Conservation (phyloP, 2,113 vertebrate genomes). For the Indicator maculatus region DNA sequence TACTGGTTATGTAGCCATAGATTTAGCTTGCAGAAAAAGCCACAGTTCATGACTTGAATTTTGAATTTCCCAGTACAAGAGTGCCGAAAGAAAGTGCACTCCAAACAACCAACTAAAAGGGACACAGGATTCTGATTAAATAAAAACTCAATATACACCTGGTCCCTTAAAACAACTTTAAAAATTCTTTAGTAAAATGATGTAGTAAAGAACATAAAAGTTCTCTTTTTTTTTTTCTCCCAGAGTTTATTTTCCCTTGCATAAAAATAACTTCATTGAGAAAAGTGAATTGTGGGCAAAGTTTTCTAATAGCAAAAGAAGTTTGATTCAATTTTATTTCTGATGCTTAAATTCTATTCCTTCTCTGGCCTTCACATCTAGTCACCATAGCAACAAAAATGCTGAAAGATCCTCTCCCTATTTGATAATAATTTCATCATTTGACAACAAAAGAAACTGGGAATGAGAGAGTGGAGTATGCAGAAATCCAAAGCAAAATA, state of each 20-base stretch:
- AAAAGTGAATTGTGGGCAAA: not conserved
- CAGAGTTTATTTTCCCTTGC: not conserved
- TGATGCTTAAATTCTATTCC: not conserved
- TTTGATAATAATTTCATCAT: slow-evolving; percentile 46
- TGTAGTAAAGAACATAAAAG: not conserved
- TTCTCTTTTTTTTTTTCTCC: not conserved
- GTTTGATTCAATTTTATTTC: slow-evolving; percentile 39
- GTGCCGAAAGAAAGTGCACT: not conserved
- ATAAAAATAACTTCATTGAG: not conserved
- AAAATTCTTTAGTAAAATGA: not conserved
- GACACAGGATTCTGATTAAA: not conserved
- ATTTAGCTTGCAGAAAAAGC: slow-evolving; percentile 7
- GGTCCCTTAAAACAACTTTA: not conserved
- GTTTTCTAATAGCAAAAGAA: slow-evolving; percentile 25
- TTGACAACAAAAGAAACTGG: slow-evolving; percentile 16
- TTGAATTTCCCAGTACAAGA: not conserved
- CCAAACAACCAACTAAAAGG: not conserved
- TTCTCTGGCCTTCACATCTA: not conserved
- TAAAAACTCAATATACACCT: not conserved
- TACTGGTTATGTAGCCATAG: not conserved
- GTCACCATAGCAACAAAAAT: slow-evolving; percentile 16
- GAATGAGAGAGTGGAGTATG: not conserved
- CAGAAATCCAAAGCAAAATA: slow-evolving; percentile 6
- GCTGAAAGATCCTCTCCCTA: slow-evolving; percentile 4
- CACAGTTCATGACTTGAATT: not conserved